These are phyloP conservation scores for Protula sp. DNA, from an alignment of 2,888 invertebrate genomes.

Conservation along the genomic window DNA sequence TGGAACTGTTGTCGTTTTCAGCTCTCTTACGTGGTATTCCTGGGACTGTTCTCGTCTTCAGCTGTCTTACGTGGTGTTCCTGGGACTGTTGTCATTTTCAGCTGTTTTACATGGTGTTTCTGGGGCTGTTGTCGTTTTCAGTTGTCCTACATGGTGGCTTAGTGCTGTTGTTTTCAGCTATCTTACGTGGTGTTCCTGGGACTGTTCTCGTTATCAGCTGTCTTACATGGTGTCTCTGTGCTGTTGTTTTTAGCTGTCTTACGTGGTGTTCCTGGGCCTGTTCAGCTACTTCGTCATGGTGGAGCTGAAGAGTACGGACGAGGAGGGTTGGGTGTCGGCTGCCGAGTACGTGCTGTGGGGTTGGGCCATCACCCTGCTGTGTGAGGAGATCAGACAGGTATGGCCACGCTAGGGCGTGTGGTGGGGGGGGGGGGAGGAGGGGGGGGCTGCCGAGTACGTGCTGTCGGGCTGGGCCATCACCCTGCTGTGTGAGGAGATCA, in stretches of 20 bases:
- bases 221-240: too few relatives aligned
- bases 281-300: conserved; percentile 48
- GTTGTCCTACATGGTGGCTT: conserved; percentile 43
- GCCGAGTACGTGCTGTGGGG: conserved; percentile 42
- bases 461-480: conserved; percentile 46
- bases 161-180: too few relatives aligned
- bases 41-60: too few relatives aligned
- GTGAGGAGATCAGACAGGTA: conserved; percentile 51
- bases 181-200: conserved; percentile 43
- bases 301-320: conserved; percentile 30
- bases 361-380: conserved; percentile 40
- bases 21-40: conserved; percentile 44
- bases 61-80: conserved; percentile 44
- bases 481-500: conserved; percentile 43
- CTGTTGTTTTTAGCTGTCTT: conserved; percentile 48
- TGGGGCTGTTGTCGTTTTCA: conserved; percentile 47
- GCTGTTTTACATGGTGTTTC: conserved; percentile 44
- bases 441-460: conserved; percentile 34
- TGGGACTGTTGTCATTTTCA: conserved; percentile 47
- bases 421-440: conserved; percentile 9
- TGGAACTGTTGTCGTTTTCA: conserved; percentile 47
- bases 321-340: conserved; percentile 20
- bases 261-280: conserved; percentile 41
- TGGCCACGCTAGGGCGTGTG: too few relatives aligned
- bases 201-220: too few relatives aligned